phyloP scores from a whole-genome alignment of 2,888 invertebrate genomes.

The Nemoura dubitans region DNA sequence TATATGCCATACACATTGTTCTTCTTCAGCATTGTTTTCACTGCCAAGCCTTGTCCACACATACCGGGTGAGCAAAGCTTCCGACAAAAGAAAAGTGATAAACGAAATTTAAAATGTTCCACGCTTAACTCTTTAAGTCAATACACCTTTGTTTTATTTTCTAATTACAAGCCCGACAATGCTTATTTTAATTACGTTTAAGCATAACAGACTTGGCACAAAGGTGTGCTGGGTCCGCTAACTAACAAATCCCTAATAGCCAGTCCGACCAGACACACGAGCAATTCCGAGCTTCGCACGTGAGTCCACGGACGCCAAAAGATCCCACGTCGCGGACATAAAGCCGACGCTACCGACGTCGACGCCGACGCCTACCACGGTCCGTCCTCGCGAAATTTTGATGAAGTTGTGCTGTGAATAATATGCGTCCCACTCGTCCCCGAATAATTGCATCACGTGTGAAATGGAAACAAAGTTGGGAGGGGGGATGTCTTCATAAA shows the following conservation, averaged over 20 bases:
- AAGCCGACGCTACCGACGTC: background rate
- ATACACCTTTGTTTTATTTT: conserved; percentile 14
- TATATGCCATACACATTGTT: background rate
- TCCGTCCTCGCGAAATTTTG: background rate
- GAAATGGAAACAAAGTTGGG: background rate
- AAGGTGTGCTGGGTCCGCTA: background rate
- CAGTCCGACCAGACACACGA: background rate
- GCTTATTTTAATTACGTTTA: background rate
- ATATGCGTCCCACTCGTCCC: background rate
- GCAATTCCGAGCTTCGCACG: background rate
- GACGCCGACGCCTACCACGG: no score
- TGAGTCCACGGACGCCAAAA: background rate
- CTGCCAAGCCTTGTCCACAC: background rate
- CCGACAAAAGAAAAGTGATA: background rate
- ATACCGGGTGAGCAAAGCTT: background rate
- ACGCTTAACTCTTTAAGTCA: conserved; percentile 9
- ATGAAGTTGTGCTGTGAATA: background rate
- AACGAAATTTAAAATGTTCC: conserved; percentile 8
- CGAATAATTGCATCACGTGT: background rate
- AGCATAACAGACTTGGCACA: background rate
- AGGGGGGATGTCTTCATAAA: background rate
- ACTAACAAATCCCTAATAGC: background rate
- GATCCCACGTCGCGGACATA: background rate
- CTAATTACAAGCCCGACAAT: background rate
- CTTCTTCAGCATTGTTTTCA: background rate